Conservation (phyloP, 2,888 invertebrate genomes). For the Drosophila anomelani region DNA sequence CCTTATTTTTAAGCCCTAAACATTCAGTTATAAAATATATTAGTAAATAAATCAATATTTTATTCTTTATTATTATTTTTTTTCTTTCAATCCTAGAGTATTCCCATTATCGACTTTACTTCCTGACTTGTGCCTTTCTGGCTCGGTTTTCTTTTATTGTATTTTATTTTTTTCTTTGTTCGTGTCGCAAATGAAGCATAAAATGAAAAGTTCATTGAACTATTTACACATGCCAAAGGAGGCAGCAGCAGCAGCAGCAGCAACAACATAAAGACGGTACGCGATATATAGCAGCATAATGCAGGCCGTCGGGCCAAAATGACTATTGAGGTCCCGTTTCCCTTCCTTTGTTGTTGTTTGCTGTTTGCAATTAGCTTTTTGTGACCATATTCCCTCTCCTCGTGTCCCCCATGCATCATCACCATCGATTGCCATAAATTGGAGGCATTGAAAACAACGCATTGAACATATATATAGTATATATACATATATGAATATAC, state of each 20-base stretch:
- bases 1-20: neutral
- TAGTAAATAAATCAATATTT: neutral
- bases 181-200: slow-evolving; percentile 72
- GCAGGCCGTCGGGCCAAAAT: slow-evolving; percentile 66
- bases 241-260: slow-evolving; percentile 10
- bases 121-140: slow-evolving; percentile 1
- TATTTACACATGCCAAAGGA: slow-evolving; percentile 56
- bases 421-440: slow-evolving; percentile 72
- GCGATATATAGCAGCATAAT: slow-evolving; percentile 54
- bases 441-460: slow-evolving; percentile 59
- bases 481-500: neutral
- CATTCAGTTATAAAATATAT: neutral
- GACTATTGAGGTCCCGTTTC: slow-evolving; percentile 20
- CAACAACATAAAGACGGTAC: slow-evolving; percentile 39
- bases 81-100: slow-evolving; percentile 10
- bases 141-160: slow-evolving; percentile 21
- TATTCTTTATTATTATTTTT: neutral
- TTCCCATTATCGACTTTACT: neutral
- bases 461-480: slow-evolving; percentile 13
- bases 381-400: slow-evolving; percentile 31
- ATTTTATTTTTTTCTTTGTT: slow-evolving; percentile 36
- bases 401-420: slow-evolving; percentile 1
- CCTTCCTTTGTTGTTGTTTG: slow-evolving; percentile 14
- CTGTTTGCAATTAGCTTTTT: slow-evolving; percentile 69
- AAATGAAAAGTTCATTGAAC: slow-evolving; percentile 70